Conservation (phyloP, 2,797 vertebrate genomes). For the Chelon auratus region DNA sequence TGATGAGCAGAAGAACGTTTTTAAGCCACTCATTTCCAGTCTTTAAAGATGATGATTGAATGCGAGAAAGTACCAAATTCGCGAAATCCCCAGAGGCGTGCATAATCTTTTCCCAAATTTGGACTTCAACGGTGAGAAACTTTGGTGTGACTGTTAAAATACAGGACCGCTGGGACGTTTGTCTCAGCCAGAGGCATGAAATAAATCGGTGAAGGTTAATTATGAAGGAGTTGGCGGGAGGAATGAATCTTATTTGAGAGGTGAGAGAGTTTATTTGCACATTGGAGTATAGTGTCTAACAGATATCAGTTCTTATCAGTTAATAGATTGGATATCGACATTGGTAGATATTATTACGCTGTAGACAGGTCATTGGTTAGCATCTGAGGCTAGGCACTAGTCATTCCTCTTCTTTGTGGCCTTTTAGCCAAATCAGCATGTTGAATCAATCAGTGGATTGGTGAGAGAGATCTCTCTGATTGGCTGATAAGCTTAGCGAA, state of each 20-base stretch:
- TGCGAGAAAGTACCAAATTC: neutral
- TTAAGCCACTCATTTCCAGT: conserved; percentile 36
- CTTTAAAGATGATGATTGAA: conserved; percentile 24
- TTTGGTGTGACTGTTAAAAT: neutral
- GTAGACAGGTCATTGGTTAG: too few relatives aligned
- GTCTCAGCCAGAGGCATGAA: neutral
- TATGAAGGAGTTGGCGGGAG: neutral
- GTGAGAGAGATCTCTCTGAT: too few relatives aligned
- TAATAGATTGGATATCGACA: too few relatives aligned
- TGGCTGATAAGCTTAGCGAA: too few relatives aligned
- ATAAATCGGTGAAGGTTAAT: neutral
- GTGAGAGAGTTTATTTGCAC: conserved; percentile 1
- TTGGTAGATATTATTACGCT: too few relatives aligned
- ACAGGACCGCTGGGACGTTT: conserved; percentile 1
- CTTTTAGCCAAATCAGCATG: too few relatives aligned
- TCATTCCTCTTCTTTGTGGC: too few relatives aligned
- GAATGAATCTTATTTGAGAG: neutral
- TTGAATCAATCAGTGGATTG: too few relatives aligned
- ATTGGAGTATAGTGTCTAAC: too few relatives aligned
- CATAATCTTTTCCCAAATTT: conserved; percentile 12
- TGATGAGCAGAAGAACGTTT: conserved; percentile 49
- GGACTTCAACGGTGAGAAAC: conserved; percentile 5
- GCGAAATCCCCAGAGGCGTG: neutral
- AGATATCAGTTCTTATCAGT: too few relatives aligned
- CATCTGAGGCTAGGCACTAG: too few relatives aligned